Evolutionary conservation across 1,140 invertebrate species (phyloP).

Genomic region (Musca domestica): DNA sequence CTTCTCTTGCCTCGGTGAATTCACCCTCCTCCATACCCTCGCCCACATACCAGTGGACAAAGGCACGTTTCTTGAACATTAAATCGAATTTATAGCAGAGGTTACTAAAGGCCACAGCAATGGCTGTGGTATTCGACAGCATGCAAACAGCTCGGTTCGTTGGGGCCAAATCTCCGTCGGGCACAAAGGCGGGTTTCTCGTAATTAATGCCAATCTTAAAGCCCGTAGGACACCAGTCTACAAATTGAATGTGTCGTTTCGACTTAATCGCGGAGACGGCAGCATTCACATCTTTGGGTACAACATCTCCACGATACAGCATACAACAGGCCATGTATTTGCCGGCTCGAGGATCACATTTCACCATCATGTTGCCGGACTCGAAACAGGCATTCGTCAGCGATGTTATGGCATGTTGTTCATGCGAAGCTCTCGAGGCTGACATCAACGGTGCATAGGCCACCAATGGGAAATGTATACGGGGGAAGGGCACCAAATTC

Average conservation of each 20-base stretch:
- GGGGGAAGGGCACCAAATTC: slow-evolving; percentile 71
- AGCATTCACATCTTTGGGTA: slow-evolving; percentile 79
- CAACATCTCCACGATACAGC: slow-evolving; percentile 72
- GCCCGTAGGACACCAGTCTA: slow-evolving; percentile 71
- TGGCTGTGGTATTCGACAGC: slow-evolving; percentile 77
- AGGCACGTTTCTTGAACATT: slow-evolving; percentile 78
- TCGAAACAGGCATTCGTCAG: slow-evolving; percentile 80
- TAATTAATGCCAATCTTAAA: slow-evolving; percentile 74
- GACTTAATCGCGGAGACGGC: slow-evolving; percentile 82
- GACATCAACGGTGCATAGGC: slow-evolving; percentile 77
- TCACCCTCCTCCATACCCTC: slow-evolving; percentile 77
- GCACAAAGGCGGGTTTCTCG: slow-evolving; percentile 67
- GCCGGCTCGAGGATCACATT: slow-evolving; percentile 68
- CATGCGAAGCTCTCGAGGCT: slow-evolving; percentile 68
- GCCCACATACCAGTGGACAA: slow-evolving; percentile 74
- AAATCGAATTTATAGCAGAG: slow-evolving; percentile 78
- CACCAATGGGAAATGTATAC: slow-evolving; percentile 74
- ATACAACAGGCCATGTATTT: slow-evolving; percentile 78
- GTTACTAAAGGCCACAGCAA: slow-evolving; percentile 72
- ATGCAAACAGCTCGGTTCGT: slow-evolving; percentile 70
- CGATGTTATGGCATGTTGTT: slow-evolving; percentile 67
- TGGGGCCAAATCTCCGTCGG: slow-evolving; percentile 69
- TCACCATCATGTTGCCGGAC: slow-evolving; percentile 78
- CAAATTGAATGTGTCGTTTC: slow-evolving; percentile 66
- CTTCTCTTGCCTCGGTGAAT: slow-evolving; percentile 71